A percentile compares a stretch with the other conserved stretches of the same genome.
Conservation (phyloP, 1,140 invertebrate genomes). For the Tetranychus cinnabarinus region DNA sequence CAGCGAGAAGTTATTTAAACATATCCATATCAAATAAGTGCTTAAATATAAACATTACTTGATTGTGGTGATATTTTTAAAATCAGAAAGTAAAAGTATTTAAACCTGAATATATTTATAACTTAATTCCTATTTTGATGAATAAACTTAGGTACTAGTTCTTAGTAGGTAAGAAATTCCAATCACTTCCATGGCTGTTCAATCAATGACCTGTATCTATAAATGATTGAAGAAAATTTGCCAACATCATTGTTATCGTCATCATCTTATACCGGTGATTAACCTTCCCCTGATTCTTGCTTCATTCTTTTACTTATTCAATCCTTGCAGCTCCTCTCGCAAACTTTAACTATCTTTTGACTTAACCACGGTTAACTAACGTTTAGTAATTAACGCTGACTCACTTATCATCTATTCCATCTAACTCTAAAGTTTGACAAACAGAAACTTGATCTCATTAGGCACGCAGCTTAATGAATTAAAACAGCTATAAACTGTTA, state of each 20-base stretch:
- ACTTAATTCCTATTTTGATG: too few species aligned
- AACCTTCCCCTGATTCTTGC: not conserved
- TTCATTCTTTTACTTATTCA: not conserved
- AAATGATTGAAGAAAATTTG: not conserved
- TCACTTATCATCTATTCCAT: not conserved
- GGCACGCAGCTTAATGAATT: not conserved
- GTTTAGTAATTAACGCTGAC: not conserved
- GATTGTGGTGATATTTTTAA: too few species aligned
- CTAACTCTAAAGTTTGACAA: too few species aligned
- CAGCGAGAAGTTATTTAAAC: too few species aligned
- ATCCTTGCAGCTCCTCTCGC: not conserved
- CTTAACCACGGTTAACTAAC: not conserved
- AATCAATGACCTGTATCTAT: not conserved
- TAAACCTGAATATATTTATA: too few species aligned
- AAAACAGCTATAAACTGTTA: too few species aligned
- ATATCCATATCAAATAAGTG: too few species aligned
- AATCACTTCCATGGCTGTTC: too few species aligned
- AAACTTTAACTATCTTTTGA: not conserved
- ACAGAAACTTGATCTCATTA: not conserved
- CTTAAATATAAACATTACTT: too few species aligned
- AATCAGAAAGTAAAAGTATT: too few species aligned
- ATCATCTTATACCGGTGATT: not conserved
- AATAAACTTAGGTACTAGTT: too few species aligned
- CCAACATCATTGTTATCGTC: not conserved
- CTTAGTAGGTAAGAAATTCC: too few species aligned